These are phyloP conservation scores for Psittacula cyanocephala DNA, from an alignment of 2,113 vertebrate species.

Conservation along the genomic window DNA sequence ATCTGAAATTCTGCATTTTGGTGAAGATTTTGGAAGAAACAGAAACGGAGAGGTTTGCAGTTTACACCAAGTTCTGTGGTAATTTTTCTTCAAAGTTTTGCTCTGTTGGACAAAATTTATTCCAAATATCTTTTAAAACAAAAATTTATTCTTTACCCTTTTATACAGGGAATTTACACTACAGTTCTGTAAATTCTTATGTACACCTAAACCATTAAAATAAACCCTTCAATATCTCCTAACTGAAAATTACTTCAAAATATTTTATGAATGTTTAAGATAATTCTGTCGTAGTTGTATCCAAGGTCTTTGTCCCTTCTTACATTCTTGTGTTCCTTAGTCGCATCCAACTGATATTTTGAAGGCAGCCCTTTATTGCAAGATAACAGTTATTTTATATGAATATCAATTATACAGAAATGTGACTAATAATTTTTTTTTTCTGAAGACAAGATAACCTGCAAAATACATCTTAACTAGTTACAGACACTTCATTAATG, in stretches of 20 bases:
- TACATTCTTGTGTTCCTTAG: not conserved
- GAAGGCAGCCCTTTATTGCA: not conserved
- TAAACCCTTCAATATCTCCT: not conserved
- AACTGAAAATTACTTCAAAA: not conserved
- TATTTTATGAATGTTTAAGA: not conserved
- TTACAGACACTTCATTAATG: constrained; percentile 30
- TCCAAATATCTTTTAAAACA: not conserved
- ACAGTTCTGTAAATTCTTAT: not conserved
- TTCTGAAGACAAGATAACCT: constrained; percentile 32
- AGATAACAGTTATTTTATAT: not conserved
- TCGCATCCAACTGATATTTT: not conserved
- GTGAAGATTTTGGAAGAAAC: not conserved
- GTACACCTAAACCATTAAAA: not conserved
- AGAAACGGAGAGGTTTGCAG: not conserved
- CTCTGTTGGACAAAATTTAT: not conserved
- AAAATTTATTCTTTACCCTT: not conserved
- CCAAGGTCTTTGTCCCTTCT: not conserved
- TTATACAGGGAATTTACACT: not conserved
- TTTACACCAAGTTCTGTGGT: not conserved
- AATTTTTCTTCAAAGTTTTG: not conserved
- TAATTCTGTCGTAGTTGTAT: not conserved
- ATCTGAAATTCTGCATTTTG: not conserved
- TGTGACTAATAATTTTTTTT: constrained; percentile 43
- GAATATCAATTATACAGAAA: constrained; percentile 53
- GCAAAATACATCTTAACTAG: constrained; percentile 18